Evolutionary conservation across 2,888 invertebrate genomes (phyloP), one percentile per base, ranked within the genome.

Genomic region (Eristalis tenax): DNA sequence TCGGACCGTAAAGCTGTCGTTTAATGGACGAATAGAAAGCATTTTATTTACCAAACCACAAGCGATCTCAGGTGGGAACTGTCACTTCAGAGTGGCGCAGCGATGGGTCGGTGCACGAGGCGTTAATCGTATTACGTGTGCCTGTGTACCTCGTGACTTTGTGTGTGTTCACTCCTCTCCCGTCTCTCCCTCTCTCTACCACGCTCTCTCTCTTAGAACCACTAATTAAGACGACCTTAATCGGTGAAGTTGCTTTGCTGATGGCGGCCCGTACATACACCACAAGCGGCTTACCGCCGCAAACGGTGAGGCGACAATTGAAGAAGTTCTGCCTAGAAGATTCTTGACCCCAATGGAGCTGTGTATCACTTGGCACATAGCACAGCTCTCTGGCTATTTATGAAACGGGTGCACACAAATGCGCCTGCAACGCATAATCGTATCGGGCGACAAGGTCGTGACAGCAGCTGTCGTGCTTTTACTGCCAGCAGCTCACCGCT

Each of bases 201-300:
- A 8, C 8, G 5, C 6, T 50, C 18, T 18, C 10, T 18, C 50
- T 1, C 18, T 56, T 59, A 71, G 64, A 26, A 40, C n/a, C 15
- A 71, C 61, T 74, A 70, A 82, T 82, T 66, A 82, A 83, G 66
- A 79, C 82, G 86, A 68, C 78, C 78, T 82, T 83, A 79, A 82
- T 78, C 50, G 70, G 63, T 26, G 38, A n/a, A 70, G 66, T 4
- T 23, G 68, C 50, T 18, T 4, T 23, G 68, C 50, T 18, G 28
- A 23, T 50, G 43, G 61, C 11, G 11, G 28, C 2, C 15, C 2
- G 75, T 82, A 83, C 86, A 79, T 61, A 59, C 78, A 86, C 78
- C 78, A 70, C 68, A 80, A 80, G 80, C 43, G 28, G 79, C 66
- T 73, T 79, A 40, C 22, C 28, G 57, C 23, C 18, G 57, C 57